These are phyloP conservation scores for Oreotragus oreotragus DNA, from an alignment of 2,113 vertebrate species.

Conservation along the genomic window DNA sequence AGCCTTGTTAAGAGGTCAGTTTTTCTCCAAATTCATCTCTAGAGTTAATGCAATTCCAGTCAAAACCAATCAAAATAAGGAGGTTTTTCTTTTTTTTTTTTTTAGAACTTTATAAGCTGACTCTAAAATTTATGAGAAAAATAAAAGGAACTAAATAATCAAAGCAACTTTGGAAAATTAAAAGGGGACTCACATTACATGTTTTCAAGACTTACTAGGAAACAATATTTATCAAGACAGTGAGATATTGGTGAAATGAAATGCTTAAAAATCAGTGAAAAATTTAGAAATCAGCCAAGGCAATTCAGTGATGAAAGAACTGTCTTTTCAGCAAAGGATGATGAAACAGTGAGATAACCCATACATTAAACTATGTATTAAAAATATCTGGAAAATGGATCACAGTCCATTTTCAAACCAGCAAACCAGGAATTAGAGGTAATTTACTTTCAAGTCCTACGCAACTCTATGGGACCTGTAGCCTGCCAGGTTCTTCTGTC, in stretches of 20 bases:
- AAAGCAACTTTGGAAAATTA: not conserved
- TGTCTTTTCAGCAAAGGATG: not conserved
- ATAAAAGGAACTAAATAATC: not conserved
- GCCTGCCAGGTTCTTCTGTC: not conserved
- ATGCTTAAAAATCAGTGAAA: not conserved
- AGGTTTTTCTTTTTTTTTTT: not conserved
- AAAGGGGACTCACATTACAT: not conserved
- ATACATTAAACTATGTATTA: not conserved
- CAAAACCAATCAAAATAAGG: not conserved
- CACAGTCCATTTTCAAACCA: not conserved
- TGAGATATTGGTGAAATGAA: not conserved
- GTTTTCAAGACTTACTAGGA: not conserved
- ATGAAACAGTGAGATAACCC: not conserved
- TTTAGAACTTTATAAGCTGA: not conserved
- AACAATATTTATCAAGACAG: not conserved
- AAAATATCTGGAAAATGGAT: not conserved
- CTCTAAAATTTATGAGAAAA: not conserved
- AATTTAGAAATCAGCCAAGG: not conserved
- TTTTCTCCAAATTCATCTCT: not conserved
- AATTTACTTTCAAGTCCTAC: not conserved
- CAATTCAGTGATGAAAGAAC: not conserved
- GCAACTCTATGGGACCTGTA: not conserved
- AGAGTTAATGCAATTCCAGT: not conserved
- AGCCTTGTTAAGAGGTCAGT: not conserved
- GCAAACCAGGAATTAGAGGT: not conserved